Conservation (phyloP, 2,888 invertebrate genomes). For the Gari tellinella region DNA sequence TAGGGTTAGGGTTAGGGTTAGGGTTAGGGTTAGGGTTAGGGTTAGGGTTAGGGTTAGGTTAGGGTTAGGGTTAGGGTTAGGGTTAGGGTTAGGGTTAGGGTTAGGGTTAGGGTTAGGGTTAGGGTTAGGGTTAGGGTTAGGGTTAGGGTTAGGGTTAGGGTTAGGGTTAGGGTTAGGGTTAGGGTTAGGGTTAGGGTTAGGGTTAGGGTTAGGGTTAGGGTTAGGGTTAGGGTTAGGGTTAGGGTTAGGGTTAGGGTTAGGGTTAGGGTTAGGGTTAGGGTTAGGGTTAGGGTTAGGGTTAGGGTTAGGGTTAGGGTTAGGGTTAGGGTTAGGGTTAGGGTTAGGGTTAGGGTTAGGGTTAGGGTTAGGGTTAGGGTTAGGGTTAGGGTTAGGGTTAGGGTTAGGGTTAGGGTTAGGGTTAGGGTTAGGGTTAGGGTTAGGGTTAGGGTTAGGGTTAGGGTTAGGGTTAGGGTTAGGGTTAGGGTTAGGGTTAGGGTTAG, state of each 20-base stretch:
- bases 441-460: constrained; percentile 40
- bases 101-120: constrained; percentile 61
- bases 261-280: constrained; percentile 52
- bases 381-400: constrained; percentile 36
- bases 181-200: constrained; percentile 50
- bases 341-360: constrained; percentile 41
- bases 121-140: constrained; percentile 65
- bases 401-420: constrained; percentile 34
- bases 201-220: constrained; percentile 27
- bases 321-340: constrained; percentile 55
- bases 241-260: constrained; percentile 59
- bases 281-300: constrained; percentile 45
- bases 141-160: constrained; percentile 64
- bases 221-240: constrained; percentile 53
- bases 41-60: constrained; percentile 58
- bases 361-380: constrained; percentile 47
- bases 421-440: constrained; percentile 45
- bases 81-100: constrained; percentile 34
- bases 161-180: constrained; percentile 57
- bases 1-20: constrained; percentile 45
- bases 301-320: constrained; percentile 48
- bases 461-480: constrained; percentile 29
- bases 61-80: too few species aligned
- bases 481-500: constrained; percentile 18
- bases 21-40: constrained; percentile 36